These are phyloP conservation scores for Drosophila serrata DNA, from an alignment of 1,140 invertebrate genomes.

Conservation along the genomic window DNA sequence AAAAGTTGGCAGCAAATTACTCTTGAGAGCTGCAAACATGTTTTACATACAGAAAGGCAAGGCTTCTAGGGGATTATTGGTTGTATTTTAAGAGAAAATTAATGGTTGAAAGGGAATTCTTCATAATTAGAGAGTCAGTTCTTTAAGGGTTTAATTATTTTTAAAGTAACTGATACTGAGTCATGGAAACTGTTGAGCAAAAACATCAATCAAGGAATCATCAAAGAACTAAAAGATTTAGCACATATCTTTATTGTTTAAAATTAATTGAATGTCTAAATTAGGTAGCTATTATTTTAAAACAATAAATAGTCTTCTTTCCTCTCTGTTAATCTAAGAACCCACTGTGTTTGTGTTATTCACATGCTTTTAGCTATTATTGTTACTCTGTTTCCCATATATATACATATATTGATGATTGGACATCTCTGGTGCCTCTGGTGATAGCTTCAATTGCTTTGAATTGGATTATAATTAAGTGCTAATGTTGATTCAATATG, in stretches of 20 bases:
- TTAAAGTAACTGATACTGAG: background rate
- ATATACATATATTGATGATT: background rate
- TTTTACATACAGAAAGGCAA: constrained; percentile 1
- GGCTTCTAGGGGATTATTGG: background rate
- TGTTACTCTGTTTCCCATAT: no score
- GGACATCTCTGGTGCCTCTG: constrained; percentile 1
- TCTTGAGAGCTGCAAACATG: constrained; percentile 2
- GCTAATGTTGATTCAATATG: constrained; percentile 64
- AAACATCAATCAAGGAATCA: background rate
- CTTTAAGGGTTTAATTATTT: background rate
- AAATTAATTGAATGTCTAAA: no score
- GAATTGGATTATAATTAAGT: constrained; percentile 77
- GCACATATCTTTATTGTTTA: no score
- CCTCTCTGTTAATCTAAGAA: background rate
- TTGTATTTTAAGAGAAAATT: background rate
- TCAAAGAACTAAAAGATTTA: no score
- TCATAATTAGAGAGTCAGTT: background rate
- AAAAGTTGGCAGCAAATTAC: constrained; percentile 19
- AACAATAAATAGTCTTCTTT: no score
- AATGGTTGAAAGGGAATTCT: background rate
- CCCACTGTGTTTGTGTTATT: constrained; percentile 1
- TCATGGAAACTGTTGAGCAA: background rate
- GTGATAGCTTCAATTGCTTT: constrained; percentile 58
- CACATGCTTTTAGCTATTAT: no score
- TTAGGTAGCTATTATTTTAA: no score